phyloP scores from a whole-genome alignment of 1,140 invertebrate species.

The Anagrus nilaparvatae region DNA sequence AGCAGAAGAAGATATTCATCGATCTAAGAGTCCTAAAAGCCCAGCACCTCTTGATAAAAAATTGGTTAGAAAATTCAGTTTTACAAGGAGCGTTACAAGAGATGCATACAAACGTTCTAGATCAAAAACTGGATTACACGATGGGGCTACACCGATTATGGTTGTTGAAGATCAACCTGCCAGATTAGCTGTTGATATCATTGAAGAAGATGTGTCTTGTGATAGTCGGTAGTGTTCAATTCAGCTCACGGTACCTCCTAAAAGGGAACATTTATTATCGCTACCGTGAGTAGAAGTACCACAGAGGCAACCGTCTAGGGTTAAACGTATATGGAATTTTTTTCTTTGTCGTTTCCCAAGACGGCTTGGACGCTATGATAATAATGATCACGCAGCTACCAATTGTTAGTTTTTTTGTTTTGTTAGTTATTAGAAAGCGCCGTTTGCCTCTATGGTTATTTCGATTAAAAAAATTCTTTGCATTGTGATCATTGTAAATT shows the following conservation, averaged over 20 bases:
- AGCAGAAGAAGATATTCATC: slow-evolving; percentile 25
- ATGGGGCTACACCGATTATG: slow-evolving; percentile 57
- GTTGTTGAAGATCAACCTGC: slow-evolving; percentile 46
- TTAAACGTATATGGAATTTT: too few species aligned
- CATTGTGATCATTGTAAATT: too few species aligned
- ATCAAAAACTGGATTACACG: slow-evolving; percentile 50
- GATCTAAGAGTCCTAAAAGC: slow-evolving; percentile 37
- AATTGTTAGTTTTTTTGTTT: too few species aligned
- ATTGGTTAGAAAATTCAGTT: slow-evolving; percentile 51
- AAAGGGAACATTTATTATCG: slow-evolving; percentile 24
- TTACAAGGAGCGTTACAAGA: slow-evolving; percentile 54
- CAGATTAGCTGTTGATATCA: slow-evolving; percentile 26
- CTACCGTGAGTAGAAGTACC: slow-evolving; percentile 31
- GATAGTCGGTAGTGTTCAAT: slow-evolving; percentile 36
- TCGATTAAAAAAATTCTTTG: too few species aligned
- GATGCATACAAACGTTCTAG: slow-evolving; percentile 50
- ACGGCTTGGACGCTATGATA: too few species aligned
- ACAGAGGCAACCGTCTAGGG: too few species aligned
- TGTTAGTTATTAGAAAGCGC: too few species aligned
- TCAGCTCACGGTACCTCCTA: slow-evolving; percentile 33
- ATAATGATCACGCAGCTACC: too few species aligned
- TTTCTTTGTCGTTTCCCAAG: too few species aligned
- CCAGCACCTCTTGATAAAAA: slow-evolving; percentile 47
- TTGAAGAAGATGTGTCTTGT: slow-evolving; percentile 38
- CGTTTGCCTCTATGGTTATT: too few species aligned